Percentiles rank a stretch among this genome's conserved stretches.
These are phyloP conservation scores for Macrosteles quadrilineatus DNA, from an alignment of 1,140 invertebrate species.

Conservation along the genomic window DNA sequence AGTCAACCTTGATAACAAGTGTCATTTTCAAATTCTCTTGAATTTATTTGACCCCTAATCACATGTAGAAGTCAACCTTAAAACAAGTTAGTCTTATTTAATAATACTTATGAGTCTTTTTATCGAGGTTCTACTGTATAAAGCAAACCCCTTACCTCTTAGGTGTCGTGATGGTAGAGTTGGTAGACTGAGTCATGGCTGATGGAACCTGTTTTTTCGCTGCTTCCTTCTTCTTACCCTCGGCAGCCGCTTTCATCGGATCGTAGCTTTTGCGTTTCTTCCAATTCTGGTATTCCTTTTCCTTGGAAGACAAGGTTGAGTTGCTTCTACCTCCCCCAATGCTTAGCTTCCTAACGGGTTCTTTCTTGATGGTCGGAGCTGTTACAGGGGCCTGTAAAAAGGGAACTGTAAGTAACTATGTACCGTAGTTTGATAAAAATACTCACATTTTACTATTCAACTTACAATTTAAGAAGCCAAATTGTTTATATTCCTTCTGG, in stretches of 20 bases:
- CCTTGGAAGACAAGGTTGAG: constrained; percentile 64
- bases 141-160: constrained; percentile 34
- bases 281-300: constrained; percentile 90
- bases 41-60: too few species aligned
- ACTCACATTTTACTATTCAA: too few species aligned
- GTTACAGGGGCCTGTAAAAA: constrained; percentile 17
- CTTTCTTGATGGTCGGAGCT: constrained; percentile 32
- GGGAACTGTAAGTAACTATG: too few species aligned
- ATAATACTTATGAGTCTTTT: too few species aligned
- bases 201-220: constrained; percentile 47
- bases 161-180: constrained; percentile 36
- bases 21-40: too few species aligned
- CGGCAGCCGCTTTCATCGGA: constrained; percentile 83
- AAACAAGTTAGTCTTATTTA: too few species aligned
- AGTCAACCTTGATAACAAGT: too few species aligned
- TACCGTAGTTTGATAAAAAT: too few species aligned
- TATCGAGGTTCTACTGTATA: too few species aligned
- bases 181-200: constrained; percentile 49
- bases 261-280: constrained; percentile 88
- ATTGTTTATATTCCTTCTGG: too few species aligned
- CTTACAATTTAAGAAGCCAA: too few species aligned
- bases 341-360: constrained; percentile 42
- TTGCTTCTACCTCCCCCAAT: constrained; percentile 56
- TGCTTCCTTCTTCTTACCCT: constrained; percentile 65
- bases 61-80: too few species aligned